phyloP scores from a whole-genome alignment of 2,888 invertebrate genomes.

The Mycalesis mineus region DNA sequence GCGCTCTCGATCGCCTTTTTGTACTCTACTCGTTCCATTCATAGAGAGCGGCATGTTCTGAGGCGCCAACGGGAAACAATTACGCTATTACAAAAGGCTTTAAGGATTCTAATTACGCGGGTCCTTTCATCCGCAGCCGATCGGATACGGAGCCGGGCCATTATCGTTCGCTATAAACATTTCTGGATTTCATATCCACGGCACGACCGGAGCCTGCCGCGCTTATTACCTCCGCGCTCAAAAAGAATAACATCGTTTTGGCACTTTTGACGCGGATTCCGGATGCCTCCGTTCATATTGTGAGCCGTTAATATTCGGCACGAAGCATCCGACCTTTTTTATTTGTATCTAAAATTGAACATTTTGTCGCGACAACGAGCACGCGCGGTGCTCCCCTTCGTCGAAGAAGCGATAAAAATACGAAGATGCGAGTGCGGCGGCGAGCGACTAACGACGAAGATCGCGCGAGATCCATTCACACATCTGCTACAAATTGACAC shows the following conservation, averaged over 20 bases:
- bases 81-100: conserved; percentile 67
- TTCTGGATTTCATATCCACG: conserved; percentile 73
- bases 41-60: conserved; percentile 57
- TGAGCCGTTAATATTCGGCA: conserved; percentile 75
- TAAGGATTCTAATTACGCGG: conserved; percentile 70
- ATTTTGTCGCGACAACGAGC: conserved; percentile 76
- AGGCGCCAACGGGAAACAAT: conserved; percentile 65
- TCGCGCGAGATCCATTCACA: conserved; percentile 45
- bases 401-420: conserved; percentile 69
- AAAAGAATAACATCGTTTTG: conserved; percentile 76
- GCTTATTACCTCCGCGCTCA: conserved; percentile 73
- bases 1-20: conserved; percentile 56
- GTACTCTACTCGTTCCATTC: conserved; percentile 60
- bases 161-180: conserved; percentile 73
- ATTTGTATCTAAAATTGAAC: conserved; percentile 79
- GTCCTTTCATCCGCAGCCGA: conserved; percentile 64
- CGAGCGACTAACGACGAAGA: conserved; percentile 58
- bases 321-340: conserved; percentile 77
- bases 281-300: conserved; percentile 77
- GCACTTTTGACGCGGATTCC: conserved; percentile 75
- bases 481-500: conserved; percentile 44
- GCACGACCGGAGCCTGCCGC: conserved; percentile 60
- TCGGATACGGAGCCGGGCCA: conserved; percentile 66
- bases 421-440: conserved; percentile 52
- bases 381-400: conserved; percentile 59